Base-by-base conservation (phyloP, 2,797 vertebrate species). In the Pyrocephalus nanus region DNA sequence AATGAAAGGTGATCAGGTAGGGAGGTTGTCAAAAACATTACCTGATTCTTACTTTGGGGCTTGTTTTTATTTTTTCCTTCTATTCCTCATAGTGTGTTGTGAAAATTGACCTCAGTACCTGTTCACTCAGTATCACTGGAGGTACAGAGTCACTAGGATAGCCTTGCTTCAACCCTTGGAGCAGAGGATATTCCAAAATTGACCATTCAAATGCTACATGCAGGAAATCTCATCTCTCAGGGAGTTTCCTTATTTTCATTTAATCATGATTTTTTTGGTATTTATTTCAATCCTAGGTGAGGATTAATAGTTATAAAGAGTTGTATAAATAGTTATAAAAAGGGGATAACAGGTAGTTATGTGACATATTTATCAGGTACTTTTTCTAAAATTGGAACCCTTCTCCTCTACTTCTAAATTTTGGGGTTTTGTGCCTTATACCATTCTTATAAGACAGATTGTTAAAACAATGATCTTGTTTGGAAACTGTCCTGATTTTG, bases 1-100 rank as follows among this genome's bases (percentile, higher is more conserved):
- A 95, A 98, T 99, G 99, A 99, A 99, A 95, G 98, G 98, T 50
- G 99, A 99, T 89, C 99, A 99, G 99, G 99, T 99, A 98, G 91
- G 92, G n/a, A 92, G 10, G 8, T 32, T 75, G 23, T 40, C 23
- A 89, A 43, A 84, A 79, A 55, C 36, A 29, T 2, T 83, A 50
- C 21, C 17, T 50, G 26, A 3, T 22, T 42, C 78, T 77, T 60
- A 17, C 73, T 77, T 74, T 43, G 12, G 18, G 50, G 11, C 12
- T 18, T 0, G 15, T 21, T 40, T 58, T 42, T 30, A 53, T 34
- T 11, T 22, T 60, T 30, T 15, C 8, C 36, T 80, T 85, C 11
- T 80, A 0, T 78, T 76, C 7, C 7, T 87, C 2, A 3, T 38
- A 22, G 8, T 43, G 2, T 84, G 9, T 66, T 65, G 18, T 87